These are phyloP conservation scores for Porites lutea DNA, from an alignment of 64 coral and sea anemone genomes.

Conservation along the genomic window DNA sequence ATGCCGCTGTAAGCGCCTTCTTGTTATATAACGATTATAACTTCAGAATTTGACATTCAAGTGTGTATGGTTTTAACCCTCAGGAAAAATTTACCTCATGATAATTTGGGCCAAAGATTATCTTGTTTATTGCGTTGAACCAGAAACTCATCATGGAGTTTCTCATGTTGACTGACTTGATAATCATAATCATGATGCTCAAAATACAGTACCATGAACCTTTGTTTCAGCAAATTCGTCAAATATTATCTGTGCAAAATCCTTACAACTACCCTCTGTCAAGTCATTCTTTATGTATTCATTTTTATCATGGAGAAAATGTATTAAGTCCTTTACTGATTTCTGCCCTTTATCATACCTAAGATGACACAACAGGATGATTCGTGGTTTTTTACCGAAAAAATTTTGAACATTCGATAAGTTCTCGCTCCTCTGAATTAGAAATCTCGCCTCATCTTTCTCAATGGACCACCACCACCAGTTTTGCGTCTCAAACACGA, in stretches of 20 bases:
- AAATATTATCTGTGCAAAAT: conserved; percentile 33
- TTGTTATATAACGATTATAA: too few relatives aligned
- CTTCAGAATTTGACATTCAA: too few relatives aligned
- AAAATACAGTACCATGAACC: neutral
- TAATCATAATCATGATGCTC: too few relatives aligned
- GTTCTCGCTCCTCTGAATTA: neutral
- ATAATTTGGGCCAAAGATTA: too few relatives aligned
- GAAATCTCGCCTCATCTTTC: conserved; percentile 11
- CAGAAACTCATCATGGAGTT: too few relatives aligned
- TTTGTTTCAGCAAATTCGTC: conserved; percentile 1
- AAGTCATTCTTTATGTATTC: conserved; percentile 16
- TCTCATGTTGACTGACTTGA: too few relatives aligned
- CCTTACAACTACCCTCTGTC: neutral
- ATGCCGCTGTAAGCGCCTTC: too few relatives aligned
- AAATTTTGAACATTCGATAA: neutral
- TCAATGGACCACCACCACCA: conserved; percentile 61
- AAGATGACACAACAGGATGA: neutral
- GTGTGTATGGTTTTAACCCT: too few relatives aligned
- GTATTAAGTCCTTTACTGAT: neutral
- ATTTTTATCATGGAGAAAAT: neutral
- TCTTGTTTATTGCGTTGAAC: too few relatives aligned
- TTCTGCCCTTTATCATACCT: neutral
- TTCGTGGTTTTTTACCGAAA: too few relatives aligned
- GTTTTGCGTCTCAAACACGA: neutral
- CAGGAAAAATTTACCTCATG: too few relatives aligned